phyloP scores from a whole-genome alignment of 2,888 invertebrate species.

The Ectemnius lituratus region DNA sequence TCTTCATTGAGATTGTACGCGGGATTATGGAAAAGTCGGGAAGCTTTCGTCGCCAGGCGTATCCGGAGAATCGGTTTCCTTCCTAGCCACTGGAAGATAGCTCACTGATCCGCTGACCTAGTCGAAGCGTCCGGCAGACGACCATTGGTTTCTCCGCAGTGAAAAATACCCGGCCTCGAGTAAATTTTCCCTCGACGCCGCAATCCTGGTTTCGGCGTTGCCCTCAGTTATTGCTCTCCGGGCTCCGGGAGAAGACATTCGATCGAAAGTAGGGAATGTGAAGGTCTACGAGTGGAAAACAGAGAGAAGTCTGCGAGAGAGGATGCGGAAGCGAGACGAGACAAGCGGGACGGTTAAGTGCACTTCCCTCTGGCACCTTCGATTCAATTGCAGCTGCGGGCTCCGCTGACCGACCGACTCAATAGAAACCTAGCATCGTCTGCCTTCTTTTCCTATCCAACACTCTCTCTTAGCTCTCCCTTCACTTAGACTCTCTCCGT shows the following conservation, averaged over 20 bases:
- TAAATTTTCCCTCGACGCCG: constrained; percentile 46
- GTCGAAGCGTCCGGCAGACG: constrained; percentile 10
- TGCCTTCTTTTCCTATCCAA: constrained; percentile 12
- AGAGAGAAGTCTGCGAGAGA: neutral
- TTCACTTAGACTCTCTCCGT: neutral
- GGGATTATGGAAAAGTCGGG: too few species aligned
- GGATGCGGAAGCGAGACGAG: constrained; percentile 50
- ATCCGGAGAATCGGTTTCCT: too few species aligned
- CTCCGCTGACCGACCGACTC: constrained; percentile 58
- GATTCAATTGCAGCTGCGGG: constrained; percentile 64
- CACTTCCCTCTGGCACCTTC: constrained; percentile 64
- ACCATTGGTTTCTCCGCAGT: constrained; percentile 51
- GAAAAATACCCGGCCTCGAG: constrained; percentile 38
- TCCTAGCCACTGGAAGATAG: too few species aligned
- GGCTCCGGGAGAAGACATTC: constrained; percentile 37
- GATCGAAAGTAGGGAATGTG: constrained; percentile 11
- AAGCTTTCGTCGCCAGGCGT: too few species aligned
- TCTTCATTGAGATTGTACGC: too few species aligned
- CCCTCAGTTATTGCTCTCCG: constrained; percentile 44
- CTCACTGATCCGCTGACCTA: constrained; percentile 47
- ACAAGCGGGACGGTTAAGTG: constrained; percentile 66
- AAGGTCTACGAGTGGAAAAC: constrained; percentile 6
- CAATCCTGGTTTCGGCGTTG: constrained; percentile 41
- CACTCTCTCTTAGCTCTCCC: neutral
- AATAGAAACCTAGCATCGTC: constrained; percentile 38